Percentiles rank a stretch among this genome's conserved stretches.
phyloP scores from a whole-genome alignment of 1,140 invertebrate species.

The Wiebesia pumilae region DNA sequence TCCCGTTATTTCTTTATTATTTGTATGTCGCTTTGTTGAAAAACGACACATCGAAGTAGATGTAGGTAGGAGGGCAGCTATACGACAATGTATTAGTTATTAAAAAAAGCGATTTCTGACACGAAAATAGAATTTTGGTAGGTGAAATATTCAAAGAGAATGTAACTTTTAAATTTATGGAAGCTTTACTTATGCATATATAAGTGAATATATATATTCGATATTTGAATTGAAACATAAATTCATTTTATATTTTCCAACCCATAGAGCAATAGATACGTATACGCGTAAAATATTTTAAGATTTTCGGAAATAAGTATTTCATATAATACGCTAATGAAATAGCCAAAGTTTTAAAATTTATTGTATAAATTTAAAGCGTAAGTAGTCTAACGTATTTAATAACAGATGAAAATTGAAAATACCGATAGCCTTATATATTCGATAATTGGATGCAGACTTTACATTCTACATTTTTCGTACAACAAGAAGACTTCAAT shows the following conservation, averaged over 20 bases:
- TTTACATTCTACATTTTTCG: not conserved
- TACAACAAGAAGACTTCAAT: no score
- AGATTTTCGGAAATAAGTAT: not conserved
- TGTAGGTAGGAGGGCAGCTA: not conserved
- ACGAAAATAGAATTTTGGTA: conserved; percentile 49
- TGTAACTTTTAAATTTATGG: conserved; percentile 52
- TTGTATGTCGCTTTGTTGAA: conserved; percentile 11
- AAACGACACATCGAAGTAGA: conserved; percentile 30
- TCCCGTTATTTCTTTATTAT: conserved; percentile 24
- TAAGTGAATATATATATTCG: not conserved
- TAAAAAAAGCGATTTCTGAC: conserved; percentile 48
- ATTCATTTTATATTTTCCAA: conserved; percentile 25
- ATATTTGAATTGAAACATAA: conserved; percentile 23
- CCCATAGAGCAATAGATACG: no score
- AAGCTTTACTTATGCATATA: conserved; percentile 5
- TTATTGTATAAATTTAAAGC: not conserved
- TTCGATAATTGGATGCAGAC: not conserved
- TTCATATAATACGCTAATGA: not conserved
- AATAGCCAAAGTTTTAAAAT: not conserved
- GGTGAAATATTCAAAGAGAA: conserved; percentile 46
- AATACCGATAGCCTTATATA: not conserved
- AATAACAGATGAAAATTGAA: not conserved
- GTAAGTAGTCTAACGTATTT: not conserved
- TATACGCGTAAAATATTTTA: not conserved
- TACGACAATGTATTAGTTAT: conserved; percentile 38